phyloP scores from a whole-genome alignment of 2,888 invertebrate species.

The Andricus curvator region DNA sequence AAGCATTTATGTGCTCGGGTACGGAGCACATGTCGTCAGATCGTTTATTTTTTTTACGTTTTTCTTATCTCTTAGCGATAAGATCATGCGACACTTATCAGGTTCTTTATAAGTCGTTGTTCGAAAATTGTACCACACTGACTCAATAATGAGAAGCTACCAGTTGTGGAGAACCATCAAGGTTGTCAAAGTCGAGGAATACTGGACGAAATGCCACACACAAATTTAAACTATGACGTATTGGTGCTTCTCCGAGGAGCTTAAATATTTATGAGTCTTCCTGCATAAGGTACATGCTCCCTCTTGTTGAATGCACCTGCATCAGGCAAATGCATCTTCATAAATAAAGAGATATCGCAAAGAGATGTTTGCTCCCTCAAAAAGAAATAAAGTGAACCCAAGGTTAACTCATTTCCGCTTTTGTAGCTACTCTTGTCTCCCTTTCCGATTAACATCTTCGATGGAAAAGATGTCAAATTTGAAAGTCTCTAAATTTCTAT shows the following conservation, averaged over 20 bases:
- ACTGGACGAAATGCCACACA: slow-evolving; percentile 4
- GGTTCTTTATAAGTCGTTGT: background rate
- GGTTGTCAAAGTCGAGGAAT: background rate
- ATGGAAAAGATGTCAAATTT: background rate
- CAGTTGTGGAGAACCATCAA: background rate
- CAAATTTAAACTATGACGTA: slow-evolving; percentile 8
- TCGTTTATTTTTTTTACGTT: slow-evolving; percentile 15
- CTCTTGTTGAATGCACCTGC: slow-evolving; percentile 28
- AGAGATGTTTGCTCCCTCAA: slow-evolving; percentile 1
- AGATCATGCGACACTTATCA: slow-evolving; percentile 3
- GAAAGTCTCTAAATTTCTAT: background rate
- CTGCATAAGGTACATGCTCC: slow-evolving; percentile 23
- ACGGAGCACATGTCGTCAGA: slow-evolving; percentile 11
- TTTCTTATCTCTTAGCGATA: slow-evolving; percentile 9
- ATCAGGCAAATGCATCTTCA: slow-evolving; percentile 30
- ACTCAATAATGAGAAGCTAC: background rate
- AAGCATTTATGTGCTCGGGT: background rate
- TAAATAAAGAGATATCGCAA: slow-evolving; percentile 24
- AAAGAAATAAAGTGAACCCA: slow-evolving; percentile 5
- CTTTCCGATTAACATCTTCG: background rate
- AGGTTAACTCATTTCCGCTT: slow-evolving; percentile 14
- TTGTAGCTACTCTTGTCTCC: background rate
- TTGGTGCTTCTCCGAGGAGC: background rate
- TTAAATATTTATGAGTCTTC: slow-evolving; percentile 34
- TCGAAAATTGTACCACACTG: background rate